Conservation (phyloP, 2,888 invertebrate genomes). For the Amphipoea lucens region DNA sequence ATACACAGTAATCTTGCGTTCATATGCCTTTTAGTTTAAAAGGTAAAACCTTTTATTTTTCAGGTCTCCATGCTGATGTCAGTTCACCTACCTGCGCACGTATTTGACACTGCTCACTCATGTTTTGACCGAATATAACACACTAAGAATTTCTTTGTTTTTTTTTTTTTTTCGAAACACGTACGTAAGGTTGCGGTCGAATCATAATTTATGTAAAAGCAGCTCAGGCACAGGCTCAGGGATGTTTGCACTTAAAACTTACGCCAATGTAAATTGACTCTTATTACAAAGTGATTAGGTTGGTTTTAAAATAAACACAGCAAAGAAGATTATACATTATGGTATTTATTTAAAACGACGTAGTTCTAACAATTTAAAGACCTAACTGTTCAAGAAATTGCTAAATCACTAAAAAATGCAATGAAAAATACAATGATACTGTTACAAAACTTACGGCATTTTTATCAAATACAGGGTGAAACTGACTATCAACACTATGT, state of each 20-base stretch:
- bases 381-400: constrained; percentile 17
- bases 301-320: constrained; percentile 47
- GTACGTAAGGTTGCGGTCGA: too few species aligned
- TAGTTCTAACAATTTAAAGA: constrained; percentile 34
- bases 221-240: too few species aligned
- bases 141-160: not conserved
- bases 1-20: not conserved
- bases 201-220: not conserved
- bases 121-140: constrained; percentile 13
- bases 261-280: not conserved
- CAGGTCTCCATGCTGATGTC: not conserved
- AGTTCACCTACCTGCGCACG: not conserved
- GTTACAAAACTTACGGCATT: constrained; percentile 19
- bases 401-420: constrained; percentile 50
- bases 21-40: not conserved
- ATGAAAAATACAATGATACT: constrained; percentile 46
- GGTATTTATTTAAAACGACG: constrained; percentile 65
- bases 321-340: constrained; percentile 57
- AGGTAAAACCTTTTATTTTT: not conserved
- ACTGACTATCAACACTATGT: not conserved
- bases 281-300: not conserved
- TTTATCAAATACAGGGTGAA: constrained; percentile 3
- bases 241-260: not conserved
- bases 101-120: not conserved
- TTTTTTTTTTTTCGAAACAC: not conserved